phyloP scores from a whole-genome alignment of 2,113 vertebrate genomes.

The Tangachromis dhanisi region DNA sequence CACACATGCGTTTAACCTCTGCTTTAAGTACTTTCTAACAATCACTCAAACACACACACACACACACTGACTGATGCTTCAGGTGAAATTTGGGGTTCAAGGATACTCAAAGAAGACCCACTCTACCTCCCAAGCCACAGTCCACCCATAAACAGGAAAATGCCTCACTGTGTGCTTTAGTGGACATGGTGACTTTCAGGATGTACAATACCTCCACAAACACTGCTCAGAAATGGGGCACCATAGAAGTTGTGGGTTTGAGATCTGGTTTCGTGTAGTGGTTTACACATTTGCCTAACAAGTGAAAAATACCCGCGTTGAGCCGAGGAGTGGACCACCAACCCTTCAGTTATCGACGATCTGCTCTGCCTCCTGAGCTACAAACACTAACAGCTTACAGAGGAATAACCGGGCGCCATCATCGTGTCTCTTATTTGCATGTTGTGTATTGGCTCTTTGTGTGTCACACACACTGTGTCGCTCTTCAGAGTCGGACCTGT shows the following conservation, averaged over 20 bases:
- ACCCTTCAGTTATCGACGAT: background rate
- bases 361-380: background rate
- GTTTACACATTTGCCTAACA: background rate
- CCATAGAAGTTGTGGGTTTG: background rate
- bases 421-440: conserved; percentile 1
- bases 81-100: background rate
- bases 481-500: background rate
- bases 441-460: background rate
- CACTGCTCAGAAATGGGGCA: background rate
- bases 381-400: background rate
- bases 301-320: background rate
- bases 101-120: background rate
- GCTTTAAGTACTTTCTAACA: background rate
- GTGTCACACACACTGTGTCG: background rate
- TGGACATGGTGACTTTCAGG: background rate
- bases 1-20: background rate
- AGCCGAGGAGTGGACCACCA: background rate
- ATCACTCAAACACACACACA: background rate
- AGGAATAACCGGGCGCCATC: background rate
- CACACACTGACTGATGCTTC: background rate
- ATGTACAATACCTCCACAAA: background rate
- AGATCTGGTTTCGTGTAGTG: background rate
- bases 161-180: background rate
- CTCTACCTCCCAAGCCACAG: background rate
- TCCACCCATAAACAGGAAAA: background rate